These are phyloP conservation scores for Plestiodon gilberti DNA, from an alignment of 2,113 vertebrate genomes.

Conservation along the genomic window DNA sequence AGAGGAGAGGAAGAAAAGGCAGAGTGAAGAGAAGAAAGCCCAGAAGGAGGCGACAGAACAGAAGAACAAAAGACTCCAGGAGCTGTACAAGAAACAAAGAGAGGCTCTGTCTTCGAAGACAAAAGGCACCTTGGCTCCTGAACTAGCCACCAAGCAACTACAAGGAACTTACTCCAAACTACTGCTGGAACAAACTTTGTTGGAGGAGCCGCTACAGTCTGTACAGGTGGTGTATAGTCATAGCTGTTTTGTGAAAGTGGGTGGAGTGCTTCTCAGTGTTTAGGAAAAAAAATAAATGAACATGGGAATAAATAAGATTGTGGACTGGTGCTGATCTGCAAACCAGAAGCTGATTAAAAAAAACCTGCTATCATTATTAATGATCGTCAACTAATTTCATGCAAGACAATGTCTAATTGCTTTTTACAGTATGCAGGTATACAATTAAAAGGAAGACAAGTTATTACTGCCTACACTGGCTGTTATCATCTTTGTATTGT, in stretches of 20 bases:
- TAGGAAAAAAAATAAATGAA: not conserved
- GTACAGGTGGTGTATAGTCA: slow-evolving; percentile 77
- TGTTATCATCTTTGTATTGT: no score
- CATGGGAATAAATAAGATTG: no score
- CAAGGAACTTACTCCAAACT: slow-evolving; percentile 89
- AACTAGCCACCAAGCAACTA: slow-evolving; percentile 74
- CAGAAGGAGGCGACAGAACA: slow-evolving; percentile 86
- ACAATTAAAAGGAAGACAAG: no score
- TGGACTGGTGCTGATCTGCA: no score
- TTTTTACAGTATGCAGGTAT: no score
- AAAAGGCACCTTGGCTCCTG: slow-evolving; percentile 60
- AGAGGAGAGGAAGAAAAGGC: slow-evolving; percentile 89
- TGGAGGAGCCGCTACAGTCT: slow-evolving; percentile 69
- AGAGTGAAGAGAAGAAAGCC: slow-evolving; percentile 88
- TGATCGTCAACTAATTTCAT: no score
- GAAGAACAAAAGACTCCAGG: slow-evolving; percentile 89
- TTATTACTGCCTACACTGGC: no score
- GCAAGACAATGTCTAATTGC: no score
- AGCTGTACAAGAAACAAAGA: slow-evolving; percentile 92
- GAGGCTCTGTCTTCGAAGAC: slow-evolving; percentile 77
- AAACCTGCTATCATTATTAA: no score
- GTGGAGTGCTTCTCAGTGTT: fast-evolving
- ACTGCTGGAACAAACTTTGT: slow-evolving; percentile 78
- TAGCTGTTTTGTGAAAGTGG: slow-evolving; percentile 28
- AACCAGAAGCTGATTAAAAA: no score